Percentiles rank a stretch among this genome's conserved stretches.
phyloP scores from a whole-genome alignment of 2,113 vertebrate genomes.

The Ramphastos sulfuratus region DNA sequence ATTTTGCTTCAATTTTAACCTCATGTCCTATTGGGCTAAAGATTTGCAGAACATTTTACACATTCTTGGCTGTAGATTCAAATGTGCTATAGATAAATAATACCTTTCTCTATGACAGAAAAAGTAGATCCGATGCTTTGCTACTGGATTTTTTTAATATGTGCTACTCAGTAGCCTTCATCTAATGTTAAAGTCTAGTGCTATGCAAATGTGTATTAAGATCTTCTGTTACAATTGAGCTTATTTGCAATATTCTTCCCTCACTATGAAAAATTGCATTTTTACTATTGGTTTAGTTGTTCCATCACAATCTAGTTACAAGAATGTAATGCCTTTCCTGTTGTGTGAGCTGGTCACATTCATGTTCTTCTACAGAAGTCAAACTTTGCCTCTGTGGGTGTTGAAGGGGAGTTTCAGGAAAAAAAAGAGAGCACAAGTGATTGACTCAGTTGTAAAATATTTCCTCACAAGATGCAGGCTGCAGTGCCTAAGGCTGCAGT shows the following conservation, averaged over 20 bases:
- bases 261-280: not conserved
- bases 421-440: not conserved
- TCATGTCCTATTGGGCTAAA: not conserved
- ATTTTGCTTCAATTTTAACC: not conserved
- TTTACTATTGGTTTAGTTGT: not conserved
- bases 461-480: not conserved
- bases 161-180: not conserved
- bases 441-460: not conserved
- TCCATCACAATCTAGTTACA: not conserved
- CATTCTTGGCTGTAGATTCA: not conserved
- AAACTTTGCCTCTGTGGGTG: not conserved
- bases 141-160: not conserved
- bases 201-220: not conserved
- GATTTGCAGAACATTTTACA: not conserved
- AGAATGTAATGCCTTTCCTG: not conserved
- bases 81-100: not conserved
- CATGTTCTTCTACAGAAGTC: not conserved
- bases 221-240: not conserved
- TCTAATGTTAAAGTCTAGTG: not conserved
- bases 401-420: not conserved
- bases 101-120: not conserved
- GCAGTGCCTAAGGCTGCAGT: accelerated
- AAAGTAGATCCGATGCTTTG: not conserved
- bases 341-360: not conserved
- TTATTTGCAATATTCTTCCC: not conserved